These are phyloP conservation scores for Epinephelus moara DNA, from an alignment of 2,113 vertebrate species.

Conservation along the genomic window DNA sequence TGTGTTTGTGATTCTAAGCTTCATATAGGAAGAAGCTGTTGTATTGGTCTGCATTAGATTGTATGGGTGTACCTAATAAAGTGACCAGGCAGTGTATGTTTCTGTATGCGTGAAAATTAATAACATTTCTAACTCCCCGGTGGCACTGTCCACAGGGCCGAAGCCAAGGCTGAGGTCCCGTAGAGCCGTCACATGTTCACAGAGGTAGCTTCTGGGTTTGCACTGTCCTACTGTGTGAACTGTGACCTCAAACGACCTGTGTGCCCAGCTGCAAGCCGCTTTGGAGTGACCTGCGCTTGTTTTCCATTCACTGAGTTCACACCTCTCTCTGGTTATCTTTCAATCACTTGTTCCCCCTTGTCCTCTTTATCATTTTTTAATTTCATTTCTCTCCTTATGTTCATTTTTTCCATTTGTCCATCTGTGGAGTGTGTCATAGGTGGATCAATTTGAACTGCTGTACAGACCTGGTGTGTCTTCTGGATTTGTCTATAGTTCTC, in stretches of 20 bases:
- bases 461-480: constrained; percentile 82
- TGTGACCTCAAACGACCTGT: constrained; percentile 68
- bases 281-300: constrained; percentile 62
- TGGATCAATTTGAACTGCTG: constrained; percentile 86
- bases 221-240: constrained; percentile 70
- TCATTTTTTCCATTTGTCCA: constrained; percentile 18
- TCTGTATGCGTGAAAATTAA: constrained; percentile 37
- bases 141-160: constrained; percentile 68
- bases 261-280: constrained; percentile 55
- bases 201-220: constrained; percentile 83
- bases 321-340: constrained; percentile 28
- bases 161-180: constrained; percentile 75
- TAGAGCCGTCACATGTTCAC: constrained; percentile 70
- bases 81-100: background rate
- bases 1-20: background rate
- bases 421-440: constrained; percentile 71
- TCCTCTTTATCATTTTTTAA: constrained; percentile 15
- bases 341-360: constrained; percentile 5
- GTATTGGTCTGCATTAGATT: background rate
- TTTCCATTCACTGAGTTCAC: constrained; percentile 50
- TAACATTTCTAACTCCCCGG: constrained; percentile 33
- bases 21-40: background rate
- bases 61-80: background rate
- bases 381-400: constrained; percentile 27
- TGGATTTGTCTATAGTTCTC: constrained; percentile 43